Evolutionary conservation across 2,888 invertebrate genomes (phyloP).

Genomic region (Horisme vitalbata): DNA sequence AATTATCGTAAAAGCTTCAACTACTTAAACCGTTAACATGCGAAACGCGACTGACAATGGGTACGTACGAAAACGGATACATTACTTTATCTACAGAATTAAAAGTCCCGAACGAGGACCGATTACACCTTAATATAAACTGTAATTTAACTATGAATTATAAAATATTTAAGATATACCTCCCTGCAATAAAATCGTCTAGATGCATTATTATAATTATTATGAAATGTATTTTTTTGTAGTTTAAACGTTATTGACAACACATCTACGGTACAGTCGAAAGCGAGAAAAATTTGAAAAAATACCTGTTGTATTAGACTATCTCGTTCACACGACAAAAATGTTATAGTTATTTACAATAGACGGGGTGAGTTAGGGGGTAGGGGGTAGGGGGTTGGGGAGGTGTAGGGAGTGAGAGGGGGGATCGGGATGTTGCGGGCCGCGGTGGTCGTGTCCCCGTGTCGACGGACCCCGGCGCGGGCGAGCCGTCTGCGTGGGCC

Average conservation of each 20-base stretch:
- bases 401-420: conserved; percentile 41
- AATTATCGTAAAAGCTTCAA: conserved; percentile 51
- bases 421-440: conserved; percentile 45
- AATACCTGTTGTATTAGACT: conserved; percentile 81
- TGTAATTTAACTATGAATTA: conserved; percentile 78
- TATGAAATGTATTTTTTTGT: conserved; percentile 79
- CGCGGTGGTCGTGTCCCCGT: conserved; percentile 62
- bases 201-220: conserved; percentile 74
- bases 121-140: conserved; percentile 64
- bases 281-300: conserved; percentile 82
- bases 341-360: conserved; percentile 80
- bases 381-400: conserved; percentile 37
- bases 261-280: conserved; percentile 83
- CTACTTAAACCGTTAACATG: conserved; percentile 54
- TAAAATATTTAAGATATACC: conserved; percentile 79
- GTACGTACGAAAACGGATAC: conserved; percentile 46
- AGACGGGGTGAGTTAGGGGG: conserved; percentile 57
- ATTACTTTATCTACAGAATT: conserved; percentile 58
- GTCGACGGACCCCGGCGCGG: conserved; percentile 54
- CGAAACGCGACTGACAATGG: conserved; percentile 49
- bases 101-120: conserved; percentile 64
- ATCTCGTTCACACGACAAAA: conserved; percentile 82
- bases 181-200: conserved; percentile 79
- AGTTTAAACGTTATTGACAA: conserved; percentile 79
- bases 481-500: conserved; percentile 50